Conservation (phyloP, 2,888 invertebrate species). For the Lasius platythorax region DNA sequence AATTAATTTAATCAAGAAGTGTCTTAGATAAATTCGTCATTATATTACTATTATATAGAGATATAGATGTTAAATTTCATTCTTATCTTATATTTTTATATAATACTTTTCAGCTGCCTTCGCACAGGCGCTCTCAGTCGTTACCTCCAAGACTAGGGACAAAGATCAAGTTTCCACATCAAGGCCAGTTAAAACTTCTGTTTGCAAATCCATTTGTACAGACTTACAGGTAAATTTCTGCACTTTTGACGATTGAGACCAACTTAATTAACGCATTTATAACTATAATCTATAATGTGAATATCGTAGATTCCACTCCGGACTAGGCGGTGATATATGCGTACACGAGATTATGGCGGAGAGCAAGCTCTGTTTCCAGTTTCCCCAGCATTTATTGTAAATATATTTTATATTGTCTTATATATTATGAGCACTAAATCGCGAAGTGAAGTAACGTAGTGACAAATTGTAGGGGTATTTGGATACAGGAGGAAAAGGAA, state of each 20-base stretch:
- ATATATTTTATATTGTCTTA: conserved; percentile 81
- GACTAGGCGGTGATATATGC: conserved; percentile 96
- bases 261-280: neutral
- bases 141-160: conserved; percentile 93
- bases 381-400: conserved; percentile 96
- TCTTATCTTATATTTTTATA: neutral
- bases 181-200: conserved; percentile 91
- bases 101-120: conserved; percentile 84
- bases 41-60: neutral
- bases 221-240: conserved; percentile 85
- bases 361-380: conserved; percentile 93
- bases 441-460: neutral
- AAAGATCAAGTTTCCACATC: conserved; percentile 93
- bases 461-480: conserved; percentile 90
- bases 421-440: neutral
- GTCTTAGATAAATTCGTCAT: neutral
- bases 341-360: conserved; percentile 98
- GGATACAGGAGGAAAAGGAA: conserved; percentile 96
- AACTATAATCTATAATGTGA: neutral
- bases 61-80: neutral
- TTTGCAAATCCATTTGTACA: conserved; percentile 91
- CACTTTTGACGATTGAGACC: neutral
- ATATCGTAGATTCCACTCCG: conserved; percentile 94
- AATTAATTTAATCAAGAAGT: neutral
- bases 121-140: conserved; percentile 93